phyloP scores from a whole-genome alignment of 2,113 vertebrate species.

The Pygoscelis adeliae region DNA sequence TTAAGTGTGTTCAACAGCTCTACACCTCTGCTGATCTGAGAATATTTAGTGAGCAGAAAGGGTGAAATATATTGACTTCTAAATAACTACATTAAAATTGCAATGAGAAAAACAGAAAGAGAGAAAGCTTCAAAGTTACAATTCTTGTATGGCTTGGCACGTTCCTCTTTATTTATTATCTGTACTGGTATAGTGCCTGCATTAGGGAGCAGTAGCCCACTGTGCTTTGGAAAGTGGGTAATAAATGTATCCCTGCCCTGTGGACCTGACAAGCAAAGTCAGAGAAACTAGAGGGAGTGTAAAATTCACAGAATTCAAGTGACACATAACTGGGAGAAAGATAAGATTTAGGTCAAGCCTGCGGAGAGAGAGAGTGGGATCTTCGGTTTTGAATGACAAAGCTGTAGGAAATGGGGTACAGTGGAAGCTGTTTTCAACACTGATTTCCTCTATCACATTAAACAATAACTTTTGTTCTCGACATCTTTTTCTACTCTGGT shows the following conservation, averaged over 20 bases:
- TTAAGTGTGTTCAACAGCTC: not conserved
- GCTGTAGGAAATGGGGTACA: not conserved
- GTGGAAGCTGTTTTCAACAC: conserved; percentile 28
- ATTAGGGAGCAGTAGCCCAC: not conserved
- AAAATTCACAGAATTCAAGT: not conserved
- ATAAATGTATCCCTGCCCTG: not conserved
- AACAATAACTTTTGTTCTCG: conserved; percentile 49
- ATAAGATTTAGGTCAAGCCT: not conserved
- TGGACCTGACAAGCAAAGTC: not conserved
- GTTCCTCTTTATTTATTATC: conserved; percentile 20
- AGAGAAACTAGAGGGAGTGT: not conserved
- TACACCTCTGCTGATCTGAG: not conserved
- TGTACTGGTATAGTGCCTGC: not conserved
- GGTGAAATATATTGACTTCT: conserved; percentile 24
- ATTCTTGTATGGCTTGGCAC: conserved; percentile 20
- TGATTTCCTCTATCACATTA: conserved; percentile 40
- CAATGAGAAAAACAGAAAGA: not conserved
- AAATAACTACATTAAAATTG: conserved; percentile 2
- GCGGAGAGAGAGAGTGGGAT: not conserved
- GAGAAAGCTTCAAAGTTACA: not conserved
- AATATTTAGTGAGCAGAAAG: not conserved
- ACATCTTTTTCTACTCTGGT: conserved; percentile 48
- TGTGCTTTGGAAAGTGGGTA: not conserved
- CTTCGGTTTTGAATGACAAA: not conserved
- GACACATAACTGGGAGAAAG: not conserved